These are phyloP conservation scores for Aphelenchoides avenae DNA, from an alignment of 1,140 invertebrate genomes.

Conservation along the genomic window DNA sequence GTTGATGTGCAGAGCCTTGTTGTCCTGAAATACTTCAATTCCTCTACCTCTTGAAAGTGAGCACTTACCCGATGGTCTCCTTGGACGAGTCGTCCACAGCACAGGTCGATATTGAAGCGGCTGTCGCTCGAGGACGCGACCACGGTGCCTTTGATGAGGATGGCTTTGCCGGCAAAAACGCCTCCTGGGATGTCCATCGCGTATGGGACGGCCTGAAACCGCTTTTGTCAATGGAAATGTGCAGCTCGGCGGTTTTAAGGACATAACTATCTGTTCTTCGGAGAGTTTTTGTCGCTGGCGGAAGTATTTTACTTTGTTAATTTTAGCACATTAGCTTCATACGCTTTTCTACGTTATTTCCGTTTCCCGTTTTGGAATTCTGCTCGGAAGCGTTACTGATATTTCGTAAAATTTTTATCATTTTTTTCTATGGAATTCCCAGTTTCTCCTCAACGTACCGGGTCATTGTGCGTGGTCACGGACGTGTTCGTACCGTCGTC, in stretches of 20 bases:
- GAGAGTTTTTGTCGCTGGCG: neutral
- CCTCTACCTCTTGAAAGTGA: neutral
- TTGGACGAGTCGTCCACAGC: constrained; percentile 37
- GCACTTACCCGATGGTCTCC: constrained; percentile 43
- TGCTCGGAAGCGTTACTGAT: neutral
- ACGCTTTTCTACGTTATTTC: neutral
- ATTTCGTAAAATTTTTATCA: too few relatives aligned
- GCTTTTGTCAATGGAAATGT: too few relatives aligned
- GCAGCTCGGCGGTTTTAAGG: too few relatives aligned
- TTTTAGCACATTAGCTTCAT: neutral
- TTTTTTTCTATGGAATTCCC: too few relatives aligned
- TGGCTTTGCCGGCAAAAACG: constrained; percentile 42
- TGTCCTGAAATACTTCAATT: neutral
- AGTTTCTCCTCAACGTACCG: too few relatives aligned
- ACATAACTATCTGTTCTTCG: too few relatives aligned
- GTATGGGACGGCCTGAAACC: constrained; percentile 23
- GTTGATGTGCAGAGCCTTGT: constrained; percentile 42
- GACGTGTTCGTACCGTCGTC: too few relatives aligned
- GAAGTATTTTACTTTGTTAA: neutral
- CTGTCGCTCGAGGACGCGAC: neutral
- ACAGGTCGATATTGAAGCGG: constrained; percentile 43
- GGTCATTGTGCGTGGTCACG: too few relatives aligned
- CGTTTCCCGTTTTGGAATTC: neutral
- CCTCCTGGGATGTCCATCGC: constrained; percentile 36
- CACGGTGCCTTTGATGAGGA: constrained; percentile 35